These are phyloP conservation scores for Bubo bubo DNA, from an alignment of 2,113 vertebrate genomes.

Conservation along the genomic window DNA sequence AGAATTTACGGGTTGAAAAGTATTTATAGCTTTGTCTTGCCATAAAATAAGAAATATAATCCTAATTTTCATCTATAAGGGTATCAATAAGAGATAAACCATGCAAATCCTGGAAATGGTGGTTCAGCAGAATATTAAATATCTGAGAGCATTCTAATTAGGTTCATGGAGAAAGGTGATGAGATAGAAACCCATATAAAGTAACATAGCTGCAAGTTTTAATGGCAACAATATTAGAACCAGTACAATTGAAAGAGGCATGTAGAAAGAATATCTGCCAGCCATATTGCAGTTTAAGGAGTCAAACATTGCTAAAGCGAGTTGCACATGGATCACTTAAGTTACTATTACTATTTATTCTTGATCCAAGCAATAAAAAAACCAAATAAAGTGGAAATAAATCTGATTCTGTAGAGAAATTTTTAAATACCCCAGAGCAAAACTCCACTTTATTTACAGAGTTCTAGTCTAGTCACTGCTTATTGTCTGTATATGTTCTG, in stretches of 20 bases:
- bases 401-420: neutral
- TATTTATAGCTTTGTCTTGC: neutral
- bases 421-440: rapidly evolving
- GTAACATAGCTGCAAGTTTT: neutral
- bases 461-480: neutral
- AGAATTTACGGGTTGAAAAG: neutral
- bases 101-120: neutral
- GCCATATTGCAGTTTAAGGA: neutral
- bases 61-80: neutral
- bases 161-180: neutral
- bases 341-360: neutral
- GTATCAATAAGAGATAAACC: neutral
- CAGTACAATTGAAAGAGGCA: neutral
- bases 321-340: neutral
- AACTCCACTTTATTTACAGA: neutral
- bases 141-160: neutral
- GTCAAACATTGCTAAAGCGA: neutral
- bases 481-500: neutral
- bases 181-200: neutral
- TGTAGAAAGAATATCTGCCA: neutral
- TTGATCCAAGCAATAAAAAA: neutral
- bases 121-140: neutral
- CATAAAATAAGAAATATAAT: neutral
- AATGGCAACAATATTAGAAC: neutral
- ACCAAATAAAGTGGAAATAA: neutral